Base-by-base conservation (phyloP, 2,113 vertebrate genomes). In the Ageneiosus marmoratus region DNA sequence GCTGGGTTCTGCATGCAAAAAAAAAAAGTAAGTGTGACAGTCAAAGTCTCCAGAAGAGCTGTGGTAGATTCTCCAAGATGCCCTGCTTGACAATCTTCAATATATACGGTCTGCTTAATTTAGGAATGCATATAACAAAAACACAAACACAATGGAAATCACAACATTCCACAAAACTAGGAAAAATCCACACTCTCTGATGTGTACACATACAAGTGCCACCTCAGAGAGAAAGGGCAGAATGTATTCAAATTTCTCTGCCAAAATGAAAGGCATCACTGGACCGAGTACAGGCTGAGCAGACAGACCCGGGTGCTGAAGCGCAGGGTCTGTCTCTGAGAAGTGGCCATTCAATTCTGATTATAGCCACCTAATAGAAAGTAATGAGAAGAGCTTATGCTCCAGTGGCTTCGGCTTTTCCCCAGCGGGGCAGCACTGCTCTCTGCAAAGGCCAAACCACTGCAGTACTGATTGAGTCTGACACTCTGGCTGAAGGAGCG, bases 281-380 rank as follows among this genome's bases (percentile, higher is more conserved):
- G 78, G 87, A 83, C 86, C 88, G 84, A 88, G 87, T 89, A 81
- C 72, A 78, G 88, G 90, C 90, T 79, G 87, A 91, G 90, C 53
- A 85, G 77, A 81, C 82, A 75, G 72, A 81, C 82, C 82, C 67
- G 80, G 44, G 32, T 80, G 77, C 51, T 24, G 51, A 70, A 75
- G 76, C n/a, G 50, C 58, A 73, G 83, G 86, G 84, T 89, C 81
- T 87, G 87, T 90, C 82, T 90, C 86, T 74, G 84, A 90, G 90
- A 84, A 87, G 90, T 58, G 86, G 88, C 89, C 87, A 82, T 75
- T 91, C 91, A 88, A 90, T 93, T 89, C 89, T 89, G 88, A 92
- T 89, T 87, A 88, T 62, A 81, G 72, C 80, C 27, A 87, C 88
- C 85, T 92, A 89, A 92, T 88, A 89, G 89, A 93, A 90, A 89